Evolutionary conservation across 2,888 invertebrate genomes (phyloP).

Genomic region (Yponomeuta malinellus): DNA sequence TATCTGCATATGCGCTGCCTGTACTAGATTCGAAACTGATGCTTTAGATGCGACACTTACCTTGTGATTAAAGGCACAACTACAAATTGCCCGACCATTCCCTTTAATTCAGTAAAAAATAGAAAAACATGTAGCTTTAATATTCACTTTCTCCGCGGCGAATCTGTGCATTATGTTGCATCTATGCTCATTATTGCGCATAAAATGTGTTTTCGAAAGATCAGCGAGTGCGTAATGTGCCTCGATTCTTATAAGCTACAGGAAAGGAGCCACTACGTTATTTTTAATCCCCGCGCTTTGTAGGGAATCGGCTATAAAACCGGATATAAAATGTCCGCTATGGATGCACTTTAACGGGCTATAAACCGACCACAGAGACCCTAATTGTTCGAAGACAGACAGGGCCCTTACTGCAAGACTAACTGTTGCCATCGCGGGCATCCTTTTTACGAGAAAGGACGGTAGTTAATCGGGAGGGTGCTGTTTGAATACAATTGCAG

Average conservation of each 20-base stretch:
- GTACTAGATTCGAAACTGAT: too few species aligned
- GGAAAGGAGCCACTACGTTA: constrained; percentile 31
- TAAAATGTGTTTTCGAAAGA: neutral
- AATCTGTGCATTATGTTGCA: neutral
- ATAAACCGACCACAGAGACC: constrained; percentile 57
- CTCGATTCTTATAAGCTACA: constrained; percentile 16
- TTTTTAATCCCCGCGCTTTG: constrained; percentile 32
- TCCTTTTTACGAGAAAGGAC: constrained; percentile 30
- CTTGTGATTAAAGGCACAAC: neutral
- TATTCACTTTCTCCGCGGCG: neutral
- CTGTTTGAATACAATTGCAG: neutral
- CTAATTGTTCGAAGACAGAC: constrained; percentile 47
- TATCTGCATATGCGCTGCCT: neutral
- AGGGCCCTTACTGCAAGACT: constrained; percentile 36
- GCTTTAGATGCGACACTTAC: too few species aligned
- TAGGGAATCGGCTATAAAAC: constrained; percentile 39
- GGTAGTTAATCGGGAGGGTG: neutral
- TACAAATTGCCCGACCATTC: neutral
- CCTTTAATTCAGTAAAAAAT: neutral
- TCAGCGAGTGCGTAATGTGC: neutral
- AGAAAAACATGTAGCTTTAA: neutral
- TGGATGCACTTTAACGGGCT: constrained; percentile 53
- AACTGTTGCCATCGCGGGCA: constrained; percentile 35
- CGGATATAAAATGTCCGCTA: constrained; percentile 52
- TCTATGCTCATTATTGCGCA: neutral